Evolutionary conservation across 2,888 invertebrate species (phyloP).

Genomic region (Gibbula magus): DNA sequence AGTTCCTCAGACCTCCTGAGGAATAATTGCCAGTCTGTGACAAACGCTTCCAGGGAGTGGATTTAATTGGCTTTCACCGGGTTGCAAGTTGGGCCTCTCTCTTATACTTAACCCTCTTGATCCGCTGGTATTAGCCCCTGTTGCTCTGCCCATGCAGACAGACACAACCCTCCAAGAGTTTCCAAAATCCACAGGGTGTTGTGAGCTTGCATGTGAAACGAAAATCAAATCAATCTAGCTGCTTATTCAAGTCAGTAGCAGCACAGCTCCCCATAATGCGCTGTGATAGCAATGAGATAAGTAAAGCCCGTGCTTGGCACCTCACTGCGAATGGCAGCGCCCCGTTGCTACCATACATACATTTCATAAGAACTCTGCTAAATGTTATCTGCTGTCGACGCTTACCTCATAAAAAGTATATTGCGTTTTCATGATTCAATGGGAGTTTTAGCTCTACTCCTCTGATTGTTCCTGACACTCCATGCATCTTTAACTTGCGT

Average conservation of each 20-base stretch:
- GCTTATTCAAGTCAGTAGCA: slow-evolving; percentile 28
- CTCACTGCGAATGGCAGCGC: background rate
- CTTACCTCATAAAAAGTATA: background rate
- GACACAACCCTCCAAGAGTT: slow-evolving; percentile 15
- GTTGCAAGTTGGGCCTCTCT: slow-evolving; percentile 20
- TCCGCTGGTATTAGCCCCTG: slow-evolving; percentile 16
- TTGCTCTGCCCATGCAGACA: slow-evolving; percentile 1
- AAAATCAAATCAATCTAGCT: slow-evolving; percentile 32
- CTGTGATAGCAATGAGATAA: slow-evolving; percentile 9
- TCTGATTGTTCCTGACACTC: too few relatives aligned
- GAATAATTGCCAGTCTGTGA: slow-evolving; percentile 20
- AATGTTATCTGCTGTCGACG: background rate
- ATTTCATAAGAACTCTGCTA: background rate
- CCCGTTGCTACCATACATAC: background rate
- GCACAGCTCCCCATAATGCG: slow-evolving; percentile 19
- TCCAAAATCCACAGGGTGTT: slow-evolving; percentile 27
- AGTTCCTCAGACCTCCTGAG: slow-evolving; percentile 10
- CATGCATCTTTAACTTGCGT: too few relatives aligned
- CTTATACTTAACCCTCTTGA: slow-evolving; percentile 21
- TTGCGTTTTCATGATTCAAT: slow-evolving; percentile 14
- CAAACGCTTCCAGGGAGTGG: slow-evolving; percentile 8
- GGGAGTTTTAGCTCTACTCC: too few relatives aligned
- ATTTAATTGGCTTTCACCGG: slow-evolving; percentile 17
- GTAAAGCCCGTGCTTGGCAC: slow-evolving; percentile 10
- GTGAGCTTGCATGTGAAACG: slow-evolving; percentile 28